Base-by-base conservation (phyloP, 2,888 invertebrate species). In the Serripes groenlandicus region DNA sequence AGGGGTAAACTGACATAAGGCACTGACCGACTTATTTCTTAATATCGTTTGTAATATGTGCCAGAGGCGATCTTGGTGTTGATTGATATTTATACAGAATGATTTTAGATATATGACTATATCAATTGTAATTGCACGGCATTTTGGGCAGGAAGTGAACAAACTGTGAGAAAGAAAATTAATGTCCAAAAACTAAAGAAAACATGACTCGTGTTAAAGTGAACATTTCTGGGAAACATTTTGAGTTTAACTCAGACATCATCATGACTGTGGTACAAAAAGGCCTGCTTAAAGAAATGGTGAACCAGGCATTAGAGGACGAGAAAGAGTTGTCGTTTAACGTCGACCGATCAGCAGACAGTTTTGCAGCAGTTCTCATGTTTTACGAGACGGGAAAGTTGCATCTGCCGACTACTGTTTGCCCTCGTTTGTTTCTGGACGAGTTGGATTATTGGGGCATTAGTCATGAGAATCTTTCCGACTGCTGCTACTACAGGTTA, bases 381-480 rank as follows among this genome's bases (percentile, higher is more conserved):
- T 62, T 62, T 34, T 62, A 62, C n/a, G 28, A 62, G 62, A 62
- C 62, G 2, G 62, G 62, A 62, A 62, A n/a, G 5, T 21, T 62
- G 1, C 62, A 62, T 34, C 5, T 62, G 21, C 62, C 62, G 4
- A 30, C 28, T 9, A 32, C 2, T 4, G 62, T 62, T 30, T 62
- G 62, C 34, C 62, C 62, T 30, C 30, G 28, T 26, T 26, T 58
- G 9, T 58, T 58, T 58, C 3, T 58, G 9, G 58, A 58, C 28
- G 58, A 58, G 3, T 15, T 58, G 4, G 58, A 58, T 1, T 58
- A 26, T n/a, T 58, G 58, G 58, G 58, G 58, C 28, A 15, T 58
- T 9, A 58, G 58, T 26, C 9, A 28, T 1, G 58, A 58, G 23
- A 58, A 58, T 58, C 15, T 58, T 23, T 28, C 58, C 1, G 58